Conservation (phyloP, 2,888 invertebrate genomes). For the Pammene fasciana region DNA sequence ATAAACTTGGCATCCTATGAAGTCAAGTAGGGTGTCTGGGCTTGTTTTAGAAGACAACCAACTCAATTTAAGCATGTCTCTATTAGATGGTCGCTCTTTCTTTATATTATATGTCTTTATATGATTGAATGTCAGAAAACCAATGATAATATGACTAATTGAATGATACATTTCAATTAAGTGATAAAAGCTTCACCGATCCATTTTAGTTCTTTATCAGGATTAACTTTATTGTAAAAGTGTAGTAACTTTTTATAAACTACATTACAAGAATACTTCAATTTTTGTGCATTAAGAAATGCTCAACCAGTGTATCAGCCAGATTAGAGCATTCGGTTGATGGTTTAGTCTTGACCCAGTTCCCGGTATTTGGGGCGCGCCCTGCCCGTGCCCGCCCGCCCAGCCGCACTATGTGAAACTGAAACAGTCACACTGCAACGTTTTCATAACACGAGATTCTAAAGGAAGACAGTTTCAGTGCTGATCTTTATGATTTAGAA, state of each 20-base stretch:
- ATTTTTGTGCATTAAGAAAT: not conserved
- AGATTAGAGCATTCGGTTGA: constrained; percentile 40
- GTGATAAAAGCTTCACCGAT: too few relatives aligned
- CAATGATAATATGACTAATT: too few relatives aligned
- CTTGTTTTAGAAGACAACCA: too few relatives aligned
- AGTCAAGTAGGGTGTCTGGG: not conserved
- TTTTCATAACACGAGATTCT: not conserved
- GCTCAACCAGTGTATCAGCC: constrained; percentile 6
- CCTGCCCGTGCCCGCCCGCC: constrained; percentile 50
- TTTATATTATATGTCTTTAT: too few relatives aligned
- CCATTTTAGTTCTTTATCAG: too few relatives aligned
- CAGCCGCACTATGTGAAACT: constrained; percentile 46
- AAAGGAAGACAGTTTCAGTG: not conserved
- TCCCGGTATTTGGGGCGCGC: constrained; percentile 65
- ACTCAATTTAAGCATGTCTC: too few relatives aligned
- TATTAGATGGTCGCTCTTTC: too few relatives aligned
- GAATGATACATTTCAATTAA: too few relatives aligned
- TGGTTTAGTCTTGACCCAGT: constrained; percentile 74
- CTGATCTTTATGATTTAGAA: not conserved
- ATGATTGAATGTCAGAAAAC: too few relatives aligned
- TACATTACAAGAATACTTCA: not conserved
- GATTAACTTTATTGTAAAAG: too few relatives aligned
- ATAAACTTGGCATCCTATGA: not conserved
- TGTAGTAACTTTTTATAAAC: too few relatives aligned
- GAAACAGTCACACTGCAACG: constrained; percentile 15